These are phyloP conservation scores for Poliocrania exsul DNA, from an alignment of 2,797 vertebrate species.

Conservation along the genomic window DNA sequence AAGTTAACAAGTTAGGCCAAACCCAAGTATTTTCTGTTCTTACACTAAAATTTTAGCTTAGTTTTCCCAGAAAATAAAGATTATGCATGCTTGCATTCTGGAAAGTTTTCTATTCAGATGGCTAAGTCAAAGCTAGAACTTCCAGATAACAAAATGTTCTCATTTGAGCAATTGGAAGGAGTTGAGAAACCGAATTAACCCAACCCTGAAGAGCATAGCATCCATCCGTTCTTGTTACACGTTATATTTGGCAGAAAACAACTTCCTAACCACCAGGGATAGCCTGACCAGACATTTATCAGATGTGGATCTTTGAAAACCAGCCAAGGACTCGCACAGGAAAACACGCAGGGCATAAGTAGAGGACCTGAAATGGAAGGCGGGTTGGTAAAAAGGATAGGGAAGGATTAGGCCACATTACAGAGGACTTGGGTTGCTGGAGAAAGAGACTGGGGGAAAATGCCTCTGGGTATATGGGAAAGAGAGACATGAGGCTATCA, in stretches of 20 bases:
- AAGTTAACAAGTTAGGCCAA: neutral
- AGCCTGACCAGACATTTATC: neutral
- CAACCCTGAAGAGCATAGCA: neutral
- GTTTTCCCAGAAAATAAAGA: neutral
- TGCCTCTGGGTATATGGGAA: neutral
- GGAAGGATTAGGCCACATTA: neutral
- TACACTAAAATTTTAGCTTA: neutral
- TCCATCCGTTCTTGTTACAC: neutral
- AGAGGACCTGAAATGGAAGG: neutral
- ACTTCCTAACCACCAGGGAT: neutral
- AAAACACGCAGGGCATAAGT: neutral
- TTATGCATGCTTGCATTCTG: neutral
- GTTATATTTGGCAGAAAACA: neutral
- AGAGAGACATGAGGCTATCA: neutral
- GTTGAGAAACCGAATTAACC: neutral
- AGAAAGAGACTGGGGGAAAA: neutral
- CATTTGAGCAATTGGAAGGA: neutral
- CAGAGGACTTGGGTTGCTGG: neutral
- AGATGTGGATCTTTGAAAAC: neutral
- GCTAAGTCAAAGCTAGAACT: neutral
- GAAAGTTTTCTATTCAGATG: neutral
- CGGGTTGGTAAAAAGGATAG: neutral
- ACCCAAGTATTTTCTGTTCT: neutral
- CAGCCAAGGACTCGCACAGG: neutral
- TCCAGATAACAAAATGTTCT: neutral